A percentile compares a stretch with the other conserved stretches of the same genome.
These are phyloP conservation scores for Ypsolopha sequella DNA, from an alignment of 2,888 invertebrate species.

Conservation along the genomic window DNA sequence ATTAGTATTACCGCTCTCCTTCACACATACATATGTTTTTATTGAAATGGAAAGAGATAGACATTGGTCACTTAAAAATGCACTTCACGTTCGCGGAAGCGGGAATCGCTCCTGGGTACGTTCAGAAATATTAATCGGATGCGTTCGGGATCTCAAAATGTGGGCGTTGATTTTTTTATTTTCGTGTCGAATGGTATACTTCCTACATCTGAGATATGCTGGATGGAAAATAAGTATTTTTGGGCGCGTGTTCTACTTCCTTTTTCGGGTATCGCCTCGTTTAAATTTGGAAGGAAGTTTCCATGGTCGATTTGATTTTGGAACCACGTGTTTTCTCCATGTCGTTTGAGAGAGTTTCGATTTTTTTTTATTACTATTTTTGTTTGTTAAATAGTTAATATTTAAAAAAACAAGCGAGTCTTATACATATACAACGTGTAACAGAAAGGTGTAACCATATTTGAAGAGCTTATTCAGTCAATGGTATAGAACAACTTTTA, in stretches of 20 bases:
- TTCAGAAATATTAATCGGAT: constrained; percentile 44
- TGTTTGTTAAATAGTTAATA: too few relatives aligned
- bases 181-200: background rate
- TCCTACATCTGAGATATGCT: too few relatives aligned
- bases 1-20: constrained; percentile 25
- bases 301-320: background rate
- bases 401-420: too few relatives aligned
- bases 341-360: too few relatives aligned
- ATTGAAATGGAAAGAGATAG: constrained; percentile 24
- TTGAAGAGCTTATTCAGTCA: too few relatives aligned
- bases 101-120: constrained; percentile 48
- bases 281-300: background rate
- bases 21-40: constrained; percentile 16
- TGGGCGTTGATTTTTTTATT: constrained; percentile 2
- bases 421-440: too few relatives aligned
- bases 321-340: too few relatives aligned
- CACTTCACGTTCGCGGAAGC: constrained; percentile 64
- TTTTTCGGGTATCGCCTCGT: background rate
- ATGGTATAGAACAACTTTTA: too few relatives aligned
- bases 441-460: too few relatives aligned
- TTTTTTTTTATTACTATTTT: too few relatives aligned
- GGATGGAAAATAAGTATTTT: background rate
- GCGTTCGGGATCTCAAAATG: background rate
- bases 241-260: background rate
- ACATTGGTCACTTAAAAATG: constrained; percentile 35